Evolutionary conservation across 2,113 vertebrate genomes (phyloP), one percentile per base, ranked within the genome.

Genomic region (Aspiorhynchus laticeps): DNA sequence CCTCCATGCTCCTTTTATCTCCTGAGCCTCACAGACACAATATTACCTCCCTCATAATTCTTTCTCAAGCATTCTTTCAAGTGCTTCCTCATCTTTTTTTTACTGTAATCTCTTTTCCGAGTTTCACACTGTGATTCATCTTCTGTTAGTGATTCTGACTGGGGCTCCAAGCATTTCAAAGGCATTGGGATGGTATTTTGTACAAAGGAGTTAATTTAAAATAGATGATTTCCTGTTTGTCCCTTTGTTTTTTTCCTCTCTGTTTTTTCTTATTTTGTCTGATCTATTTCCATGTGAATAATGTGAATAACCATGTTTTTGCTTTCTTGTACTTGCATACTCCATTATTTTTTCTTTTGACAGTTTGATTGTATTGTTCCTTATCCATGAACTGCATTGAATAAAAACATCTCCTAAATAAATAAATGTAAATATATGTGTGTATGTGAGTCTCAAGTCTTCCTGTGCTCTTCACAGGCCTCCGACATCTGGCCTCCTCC

Each of bases 91-190:
- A 12, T 56, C 48, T 28, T 33, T 28, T 48, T 56, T 48, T 76
- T 28, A 56, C 26, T 21, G 4, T 78, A 78, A 78, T 53, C 46
- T 78, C 46, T 78, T 78, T 78, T 46, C 26, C 7, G 9, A 33
- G 17, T 33, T 53, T 78, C 76, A 78, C 46, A 56, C 76, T 53
- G 46, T 24, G 28, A 56, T 78, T 78, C 48, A 78, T 78, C 76
- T 78, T 21, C 28, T 78, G 48, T 78, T 78, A 12, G 76, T 33
- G 46, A 33, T 78, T 78, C 46, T 51, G 43, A 21, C 12, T 31
- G 17, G 8, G 48, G 3, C 10, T 78, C 24, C 26, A 56, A 28
- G 1, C 31, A 15, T 56, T 53, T 78, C 43, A 78, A 33, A 78
- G n/a, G 15, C 28, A 53, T 33, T 33, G 21, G 6, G 76, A 31